Base-by-base conservation (phyloP, 2,113 vertebrate genomes). In the Boulengeromyrus knoepffleri region DNA sequence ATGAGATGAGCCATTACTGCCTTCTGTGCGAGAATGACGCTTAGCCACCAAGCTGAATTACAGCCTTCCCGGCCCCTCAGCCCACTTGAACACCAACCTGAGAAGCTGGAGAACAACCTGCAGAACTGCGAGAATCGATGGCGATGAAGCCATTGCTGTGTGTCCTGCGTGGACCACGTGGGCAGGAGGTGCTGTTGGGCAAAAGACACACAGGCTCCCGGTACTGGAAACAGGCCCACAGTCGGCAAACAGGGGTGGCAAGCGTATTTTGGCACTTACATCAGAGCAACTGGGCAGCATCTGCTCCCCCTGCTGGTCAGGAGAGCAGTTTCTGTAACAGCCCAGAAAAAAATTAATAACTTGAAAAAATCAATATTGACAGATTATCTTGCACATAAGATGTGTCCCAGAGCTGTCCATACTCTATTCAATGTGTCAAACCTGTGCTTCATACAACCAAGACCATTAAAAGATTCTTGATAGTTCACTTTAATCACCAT, bases 81-180 rank as follows among this genome's bases (percentile, higher is more conserved):
- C 3, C 83, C n/a, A 27, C 52, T 7, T 9, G n/a, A 21, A 24
- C 74, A 93, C 94, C 93, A 95, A 99, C 98, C 98, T 58, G 97
- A 97, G 96, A 99, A 99, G 94, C 96, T 97, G 94, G 96, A 96
- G 89, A 99, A 98, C 93, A 99, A 96, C 92, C 97, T 95, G 93
- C 97, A 98, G 95, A 97, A 98, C 91, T 97, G 96, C 2, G 97
- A 97, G 96, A 99, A 99, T 91, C 98, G 94, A 93, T 99, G 97
- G 58, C 94, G 97, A 90, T 97, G 96, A 58, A 99, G 97, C 98
- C 98, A 99, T 94, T 97, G 97, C 95, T 98, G 98, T 89, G 97
- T 97, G 36, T 99, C 97, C 95, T 97, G 97, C 91, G 95, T 97
- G 87, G 97, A 97, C 92, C 96, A 96, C 19, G 97, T 96, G 1